Evolutionary conservation across 2,888 invertebrate species (phyloP).

Genomic region (Myopa testacea): DNA sequence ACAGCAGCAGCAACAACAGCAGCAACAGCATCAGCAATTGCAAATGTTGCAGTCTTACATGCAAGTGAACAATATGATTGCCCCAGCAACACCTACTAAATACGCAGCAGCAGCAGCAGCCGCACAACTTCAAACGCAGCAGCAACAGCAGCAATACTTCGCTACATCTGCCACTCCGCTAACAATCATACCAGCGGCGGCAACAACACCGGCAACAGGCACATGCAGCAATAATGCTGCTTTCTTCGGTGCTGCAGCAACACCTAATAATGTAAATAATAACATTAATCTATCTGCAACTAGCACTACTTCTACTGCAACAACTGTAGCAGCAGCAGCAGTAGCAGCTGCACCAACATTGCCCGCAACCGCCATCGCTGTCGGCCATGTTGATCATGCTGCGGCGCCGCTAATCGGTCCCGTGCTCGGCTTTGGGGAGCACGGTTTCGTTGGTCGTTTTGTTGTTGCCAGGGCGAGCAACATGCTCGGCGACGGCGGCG

Average conservation of each 20-base stretch:
- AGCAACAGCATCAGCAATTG: constrained; percentile 61
- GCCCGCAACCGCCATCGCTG: constrained; percentile 32
- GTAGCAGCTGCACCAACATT: constrained; percentile 44
- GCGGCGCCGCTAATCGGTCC: constrained; percentile 4
- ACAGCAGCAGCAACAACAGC: constrained; percentile 58
- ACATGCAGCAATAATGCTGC: constrained; percentile 58
- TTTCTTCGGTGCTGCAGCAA: constrained; percentile 58
- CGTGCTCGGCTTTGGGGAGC: constrained; percentile 25
- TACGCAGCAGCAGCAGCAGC: constrained; percentile 47
- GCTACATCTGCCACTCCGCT: constrained; percentile 60
- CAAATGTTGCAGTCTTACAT: constrained; percentile 66
- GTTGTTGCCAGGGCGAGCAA: constrained; percentile 40
- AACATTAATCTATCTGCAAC: constrained; percentile 67
- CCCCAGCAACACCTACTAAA: constrained; percentile 61
- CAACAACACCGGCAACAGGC: constrained; percentile 14
- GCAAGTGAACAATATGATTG: constrained; percentile 62
- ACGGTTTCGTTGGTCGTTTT: constrained; percentile 30
- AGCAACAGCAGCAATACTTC: constrained; percentile 54
- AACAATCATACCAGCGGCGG: constrained; percentile 58
- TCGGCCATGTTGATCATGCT: constrained; percentile 11
- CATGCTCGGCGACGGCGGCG: constrained; percentile 42
- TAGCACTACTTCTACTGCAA: constrained; percentile 63
- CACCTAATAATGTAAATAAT: constrained; percentile 67
- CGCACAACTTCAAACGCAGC: constrained; percentile 38
- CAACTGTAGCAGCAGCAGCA: constrained; percentile 48